These are phyloP conservation scores for Pseudomyrmex concolor DNA, from an alignment of 1,140 invertebrate genomes.

Conservation along the genomic window DNA sequence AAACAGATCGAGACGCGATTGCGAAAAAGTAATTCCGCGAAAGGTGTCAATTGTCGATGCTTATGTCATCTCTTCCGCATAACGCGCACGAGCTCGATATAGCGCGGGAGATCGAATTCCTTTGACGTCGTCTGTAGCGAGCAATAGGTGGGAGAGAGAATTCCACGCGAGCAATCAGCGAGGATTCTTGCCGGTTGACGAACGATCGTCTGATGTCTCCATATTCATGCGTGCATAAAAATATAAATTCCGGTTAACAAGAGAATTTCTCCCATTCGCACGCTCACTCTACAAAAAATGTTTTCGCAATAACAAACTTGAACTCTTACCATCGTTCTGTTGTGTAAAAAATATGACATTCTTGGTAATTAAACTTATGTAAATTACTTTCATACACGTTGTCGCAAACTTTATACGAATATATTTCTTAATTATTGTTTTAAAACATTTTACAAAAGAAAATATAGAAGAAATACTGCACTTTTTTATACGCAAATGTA, in stretches of 20 bases:
- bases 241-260: not conserved
- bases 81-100: not conserved
- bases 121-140: slow-evolving; percentile 8
- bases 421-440: too few relatives aligned
- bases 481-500: too few relatives aligned
- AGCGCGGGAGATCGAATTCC: slow-evolving; percentile 26
- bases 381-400: too few relatives aligned
- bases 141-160: not conserved
- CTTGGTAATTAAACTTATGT: not conserved
- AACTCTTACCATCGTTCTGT: too few relatives aligned
- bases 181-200: slow-evolving; percentile 27
- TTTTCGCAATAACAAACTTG: not conserved
- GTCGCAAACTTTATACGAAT: too few relatives aligned
- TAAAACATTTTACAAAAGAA: too few relatives aligned
- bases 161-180: slow-evolving; percentile 38
- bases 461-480: too few relatives aligned
- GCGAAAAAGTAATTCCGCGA: not conserved
- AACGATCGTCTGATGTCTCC: slow-evolving; percentile 36
- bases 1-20: slow-evolving; percentile 2
- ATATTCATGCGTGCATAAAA: slow-evolving; percentile 31
- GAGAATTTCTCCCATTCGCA: not conserved
- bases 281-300: not conserved
- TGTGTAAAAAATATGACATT: not conserved
- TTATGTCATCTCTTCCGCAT: slow-evolving; percentile 1
- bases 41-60: slow-evolving; percentile 7